These are phyloP conservation scores for Enteromius treurensis DNA, from an alignment of 2,797 vertebrate genomes.

Conservation along the genomic window DNA sequence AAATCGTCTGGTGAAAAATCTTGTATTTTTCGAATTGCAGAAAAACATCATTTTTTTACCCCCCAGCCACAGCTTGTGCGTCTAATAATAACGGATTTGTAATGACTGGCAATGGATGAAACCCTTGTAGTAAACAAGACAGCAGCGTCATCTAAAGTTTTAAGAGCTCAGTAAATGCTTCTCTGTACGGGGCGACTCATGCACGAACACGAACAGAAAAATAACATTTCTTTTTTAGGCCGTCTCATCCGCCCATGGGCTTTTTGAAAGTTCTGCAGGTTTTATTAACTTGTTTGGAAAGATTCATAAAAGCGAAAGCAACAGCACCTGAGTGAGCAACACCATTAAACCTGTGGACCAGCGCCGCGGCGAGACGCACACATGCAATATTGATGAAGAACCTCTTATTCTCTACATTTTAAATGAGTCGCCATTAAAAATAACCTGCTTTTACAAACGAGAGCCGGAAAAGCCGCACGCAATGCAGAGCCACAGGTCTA, in stretches of 20 bases:
- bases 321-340: slow-evolving; percentile 52
- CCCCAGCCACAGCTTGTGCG: neutral
- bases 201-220: neutral
- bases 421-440: slow-evolving; percentile 66
- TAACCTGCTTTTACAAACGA: slow-evolving; percentile 58
- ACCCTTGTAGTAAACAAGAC: neutral
- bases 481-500: slow-evolving; percentile 44
- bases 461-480: slow-evolving; percentile 44
- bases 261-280: slow-evolving; percentile 25
- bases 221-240: slow-evolving; percentile 5
- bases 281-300: slow-evolving; percentile 42
- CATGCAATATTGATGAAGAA: slow-evolving; percentile 61
- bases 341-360: slow-evolving; percentile 60
- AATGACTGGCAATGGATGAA: neutral
- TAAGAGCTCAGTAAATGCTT: neutral
- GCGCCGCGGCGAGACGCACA: slow-evolving; percentile 29
- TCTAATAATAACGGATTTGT: too few species aligned
- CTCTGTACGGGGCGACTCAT: neutral
- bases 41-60: neutral
- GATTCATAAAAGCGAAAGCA: slow-evolving; percentile 48
- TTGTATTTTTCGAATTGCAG: neutral
- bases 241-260: neutral
- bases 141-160: neutral
- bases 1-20: neutral
- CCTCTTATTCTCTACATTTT: slow-evolving; percentile 64